Percentiles rank a stretch among this genome's conserved stretches.
Conservation (phyloP, 2,888 invertebrate species). For the Archips xylosteana region DNA sequence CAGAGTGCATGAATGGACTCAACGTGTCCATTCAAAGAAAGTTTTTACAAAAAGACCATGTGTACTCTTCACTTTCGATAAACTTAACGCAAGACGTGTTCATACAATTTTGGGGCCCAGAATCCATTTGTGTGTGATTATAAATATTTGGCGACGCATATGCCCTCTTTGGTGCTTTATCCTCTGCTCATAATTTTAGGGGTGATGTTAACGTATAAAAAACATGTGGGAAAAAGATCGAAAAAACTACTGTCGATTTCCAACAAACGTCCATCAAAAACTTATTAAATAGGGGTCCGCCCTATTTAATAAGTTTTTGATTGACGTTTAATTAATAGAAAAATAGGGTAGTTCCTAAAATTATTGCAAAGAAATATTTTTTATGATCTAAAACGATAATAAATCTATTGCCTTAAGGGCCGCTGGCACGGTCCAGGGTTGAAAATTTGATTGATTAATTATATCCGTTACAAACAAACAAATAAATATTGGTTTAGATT, state of each 20-base stretch:
- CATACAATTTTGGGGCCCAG: constrained; percentile 4
- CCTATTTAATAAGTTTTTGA: constrained; percentile 8
- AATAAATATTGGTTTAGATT: no score
- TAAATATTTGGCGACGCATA: constrained; percentile 15
- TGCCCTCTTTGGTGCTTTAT: background rate
- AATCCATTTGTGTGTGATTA: constrained; percentile 12
- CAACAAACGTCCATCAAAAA: no score
- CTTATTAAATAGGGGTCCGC: no score
- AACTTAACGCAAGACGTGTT: constrained; percentile 19
- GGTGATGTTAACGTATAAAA: background rate
- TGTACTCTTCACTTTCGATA: constrained; percentile 18
- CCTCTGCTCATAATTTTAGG: background rate
- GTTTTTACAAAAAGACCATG: constrained; percentile 21
- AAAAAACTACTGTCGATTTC: background rate
- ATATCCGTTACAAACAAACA: no score
- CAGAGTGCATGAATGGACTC: constrained; percentile 23
- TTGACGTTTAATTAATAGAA: constrained; percentile 4
- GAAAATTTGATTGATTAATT: no score
- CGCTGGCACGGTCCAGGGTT: no score
- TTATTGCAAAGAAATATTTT: background rate
- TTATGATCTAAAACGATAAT: background rate
- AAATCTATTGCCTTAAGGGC: no score
- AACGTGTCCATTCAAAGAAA: constrained; percentile 30
- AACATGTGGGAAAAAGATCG: background rate
- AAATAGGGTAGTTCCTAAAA: background rate